Evolutionary conservation across 2,113 vertebrate species (phyloP).

Genomic region (Cervus canadensis): DNA sequence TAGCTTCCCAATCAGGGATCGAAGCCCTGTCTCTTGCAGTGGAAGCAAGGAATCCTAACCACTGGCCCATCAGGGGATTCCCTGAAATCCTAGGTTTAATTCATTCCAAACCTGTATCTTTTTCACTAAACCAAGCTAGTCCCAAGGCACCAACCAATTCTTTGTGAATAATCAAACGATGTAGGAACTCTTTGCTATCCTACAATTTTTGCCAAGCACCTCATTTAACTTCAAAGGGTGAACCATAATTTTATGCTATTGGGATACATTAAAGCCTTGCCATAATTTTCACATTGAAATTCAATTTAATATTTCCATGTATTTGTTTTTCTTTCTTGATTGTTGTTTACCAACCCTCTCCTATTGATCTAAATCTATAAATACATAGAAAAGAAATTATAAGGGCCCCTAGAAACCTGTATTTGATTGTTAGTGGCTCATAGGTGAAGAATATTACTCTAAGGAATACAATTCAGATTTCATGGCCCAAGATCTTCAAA

Average conservation of each 20-base stretch:
- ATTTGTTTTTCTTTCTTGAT: slow-evolving; percentile 8
- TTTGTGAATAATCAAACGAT: slow-evolving; percentile 47
- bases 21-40: background rate
- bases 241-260: background rate
- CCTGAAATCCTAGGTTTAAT: background rate
- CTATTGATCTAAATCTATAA: slow-evolving; percentile 13
- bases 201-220: background rate
- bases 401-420: background rate
- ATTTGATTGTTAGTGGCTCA: background rate
- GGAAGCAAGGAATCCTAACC: background rate
- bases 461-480: slow-evolving; percentile 28
- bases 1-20: background rate
- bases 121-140: background rate
- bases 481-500: slow-evolving; percentile 12
- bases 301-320: slow-evolving; percentile 8
- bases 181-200: background rate
- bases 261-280: background rate
- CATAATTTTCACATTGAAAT: slow-evolving; percentile 25
- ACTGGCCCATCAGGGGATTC: background rate
- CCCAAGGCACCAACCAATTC: background rate
- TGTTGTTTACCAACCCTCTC: background rate
- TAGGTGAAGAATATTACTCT: slow-evolving; percentile 1
- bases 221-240: slow-evolving; percentile 31
- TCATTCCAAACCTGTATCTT: slow-evolving; percentile 26
- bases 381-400: background rate